Evolutionary conservation across 2,797 vertebrate genomes (phyloP).

Genomic region (Manis javanica): DNA sequence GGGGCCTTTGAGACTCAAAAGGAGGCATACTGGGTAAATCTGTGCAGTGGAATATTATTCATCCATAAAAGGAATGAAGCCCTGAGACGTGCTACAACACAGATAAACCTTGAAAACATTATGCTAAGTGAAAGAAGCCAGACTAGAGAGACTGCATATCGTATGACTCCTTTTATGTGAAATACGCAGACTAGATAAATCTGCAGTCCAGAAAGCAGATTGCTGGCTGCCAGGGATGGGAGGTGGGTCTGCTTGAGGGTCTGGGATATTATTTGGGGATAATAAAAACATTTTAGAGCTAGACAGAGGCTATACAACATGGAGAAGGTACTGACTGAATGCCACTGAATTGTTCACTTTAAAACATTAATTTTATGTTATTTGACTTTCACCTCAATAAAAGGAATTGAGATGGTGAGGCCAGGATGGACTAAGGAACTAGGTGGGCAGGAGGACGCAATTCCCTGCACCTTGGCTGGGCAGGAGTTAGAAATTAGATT

Average conservation of each 20-base stretch:
- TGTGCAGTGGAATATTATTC: fast-evolving
- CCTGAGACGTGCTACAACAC: fast-evolving
- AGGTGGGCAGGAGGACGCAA: no score
- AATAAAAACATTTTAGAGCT: neutral
- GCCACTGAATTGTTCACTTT: neutral
- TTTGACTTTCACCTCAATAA: neutral
- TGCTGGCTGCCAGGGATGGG: neutral
- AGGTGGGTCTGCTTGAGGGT: neutral
- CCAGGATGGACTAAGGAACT: neutral
- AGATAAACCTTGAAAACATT: neutral
- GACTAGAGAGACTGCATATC: neutral
- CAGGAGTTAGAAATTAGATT: neutral
- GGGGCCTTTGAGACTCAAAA: neutral
- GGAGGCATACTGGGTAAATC: neutral
- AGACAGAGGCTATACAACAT: no score
- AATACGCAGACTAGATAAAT: neutral
- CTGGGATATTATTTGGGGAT: neutral
- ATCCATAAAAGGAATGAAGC: neutral
- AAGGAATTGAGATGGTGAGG: neutral
- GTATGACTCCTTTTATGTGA: neutral
- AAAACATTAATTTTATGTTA: neutral
- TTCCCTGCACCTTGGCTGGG: neutral
- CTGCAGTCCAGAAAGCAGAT: neutral
- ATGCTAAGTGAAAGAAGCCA: neutral
- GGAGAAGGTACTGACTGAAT: neutral